Base-by-base conservation (phyloP, 2,888 invertebrate species). In the Sinopyrophorus schimmeli region DNA sequence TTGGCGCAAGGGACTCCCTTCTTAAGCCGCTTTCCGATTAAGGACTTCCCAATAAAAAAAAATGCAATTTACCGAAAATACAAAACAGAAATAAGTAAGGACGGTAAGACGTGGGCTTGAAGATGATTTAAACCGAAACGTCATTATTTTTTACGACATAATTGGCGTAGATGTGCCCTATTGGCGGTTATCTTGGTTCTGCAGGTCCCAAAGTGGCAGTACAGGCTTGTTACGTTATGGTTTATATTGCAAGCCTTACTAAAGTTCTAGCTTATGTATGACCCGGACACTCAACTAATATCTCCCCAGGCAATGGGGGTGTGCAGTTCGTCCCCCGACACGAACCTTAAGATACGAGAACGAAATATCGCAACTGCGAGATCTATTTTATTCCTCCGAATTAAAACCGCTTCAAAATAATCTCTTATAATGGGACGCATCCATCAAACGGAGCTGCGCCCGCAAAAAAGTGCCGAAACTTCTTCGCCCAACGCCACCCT, bases 101-200 rank as follows among this genome's bases (percentile, higher is more conserved):
- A 34, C 21, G 18, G 11, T 20, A 20, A 20, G 14, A 20, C 11
- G 12, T 17, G 7, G 28, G 12, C 18, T 28, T 16, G 12, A 40
- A 18, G 26, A n/a, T 14, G 27, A 18, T 20, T n/a, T n/a, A n/a
- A n/a, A n/a, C n/a, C n/a, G n/a, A n/a, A 47, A 47, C 54, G 55
- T 59, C 63, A 58, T 63, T 64, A 64, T 64, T 65, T 66, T 67
- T 67, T 65, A 66, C 61, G 64, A 61, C 61, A 62, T 66, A 66
- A 67, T 67, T 66, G 65, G 56, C 55, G 51, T 37, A 53, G 58
- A 57, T 54, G 59, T 55, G 54, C 55, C 54, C 55, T 43, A 52
- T 55, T 46, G 54, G 50, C 53, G 52, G 60, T 62, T 65, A 64
- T 65, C 65, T 62, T 54, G 47, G 55, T 44, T 43, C 35, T 47